phyloP scores from a whole-genome alignment of 2,113 vertebrate species.

The Alouatta palliata region DNA sequence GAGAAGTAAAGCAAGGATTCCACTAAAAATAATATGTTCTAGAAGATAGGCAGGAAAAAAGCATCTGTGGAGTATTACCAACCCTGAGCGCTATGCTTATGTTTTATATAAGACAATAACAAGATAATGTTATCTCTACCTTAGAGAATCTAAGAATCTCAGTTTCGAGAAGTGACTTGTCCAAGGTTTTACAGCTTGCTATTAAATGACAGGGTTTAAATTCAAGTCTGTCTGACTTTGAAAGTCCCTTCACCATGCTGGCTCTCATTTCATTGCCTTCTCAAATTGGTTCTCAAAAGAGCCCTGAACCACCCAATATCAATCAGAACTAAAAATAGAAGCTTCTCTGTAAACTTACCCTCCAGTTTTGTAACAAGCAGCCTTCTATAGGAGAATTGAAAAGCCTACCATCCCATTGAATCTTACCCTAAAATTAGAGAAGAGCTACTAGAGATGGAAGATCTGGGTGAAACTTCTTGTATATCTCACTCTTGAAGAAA shows the following conservation, averaged over 20 bases:
- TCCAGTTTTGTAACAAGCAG: not conserved
- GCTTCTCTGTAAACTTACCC: not conserved
- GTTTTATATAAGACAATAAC: slow-evolving; percentile 6
- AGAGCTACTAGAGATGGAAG: not conserved
- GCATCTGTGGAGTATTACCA: not conserved
- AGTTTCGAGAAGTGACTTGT: slow-evolving; percentile 43
- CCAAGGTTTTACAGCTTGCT: not conserved
- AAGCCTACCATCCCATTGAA: not conserved
- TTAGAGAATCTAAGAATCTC: slow-evolving; percentile 20
- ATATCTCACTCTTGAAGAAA: not conserved
- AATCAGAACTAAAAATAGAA: slow-evolving; percentile 13
- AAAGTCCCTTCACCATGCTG: not conserved
- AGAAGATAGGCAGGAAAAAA: slow-evolving; percentile 31
- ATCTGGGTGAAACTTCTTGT: not conserved
- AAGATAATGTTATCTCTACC: not conserved
- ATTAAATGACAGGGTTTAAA: slow-evolving; percentile 13
- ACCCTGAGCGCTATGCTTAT: not conserved
- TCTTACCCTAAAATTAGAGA: not conserved
- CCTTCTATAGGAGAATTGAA: not conserved
- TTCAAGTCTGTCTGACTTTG: not conserved
- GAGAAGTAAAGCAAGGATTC: slow-evolving; percentile 20
- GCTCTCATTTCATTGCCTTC: not conserved
- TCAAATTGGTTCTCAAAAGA: not conserved
- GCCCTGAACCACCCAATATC: not conserved
- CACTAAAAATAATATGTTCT: slow-evolving; percentile 59